Evolutionary conservation across 2,113 vertebrate species (phyloP), one percentile per base, ranked within the genome.

Genomic region (Ciconia boyciana): DNA sequence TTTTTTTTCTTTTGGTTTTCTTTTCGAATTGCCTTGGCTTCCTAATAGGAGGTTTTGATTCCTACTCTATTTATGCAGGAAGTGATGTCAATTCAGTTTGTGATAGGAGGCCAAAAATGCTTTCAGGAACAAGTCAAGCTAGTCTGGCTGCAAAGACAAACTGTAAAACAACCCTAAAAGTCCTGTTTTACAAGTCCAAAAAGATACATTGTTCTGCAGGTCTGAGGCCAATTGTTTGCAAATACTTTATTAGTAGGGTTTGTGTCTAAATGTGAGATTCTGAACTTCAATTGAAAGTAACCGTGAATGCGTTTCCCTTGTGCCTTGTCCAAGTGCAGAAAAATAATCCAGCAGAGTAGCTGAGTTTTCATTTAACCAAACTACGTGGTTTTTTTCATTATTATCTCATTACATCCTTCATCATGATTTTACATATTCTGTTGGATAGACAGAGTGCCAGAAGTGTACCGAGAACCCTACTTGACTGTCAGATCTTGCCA

Each of bases 191-290:
- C 95, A 83, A 97, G 96, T 97, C 95, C 97, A 98, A 98, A 98
- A 98, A 98, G 97, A 98, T 98, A 98, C 97, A 98, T 98, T 98
- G 98, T 98, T 98, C 98, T 98, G 98, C 92, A 98, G 97, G 97
- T 97, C 69, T 97, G 96, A 98, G 97, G 97, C 98, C 97, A 97
- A 94, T 96, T 91, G 87, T 83, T 92, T 94, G 89, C 87, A 92
- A 86, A 90, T 46, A 39, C 46, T 81, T 90, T 65, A 57, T 78
- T 57, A 85, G 34, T 29, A 96, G 66, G 74, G 74, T 93, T 93
- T 86, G 61, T 94, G 95, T 79, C 85, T 94, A 90, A 82, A 96
- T 52, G 87, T 93, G 95, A 94, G 71, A 85, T 58, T 95, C 89
- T 89, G 78, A 97, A 69, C 92, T 90, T 97, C 52, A 95, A 78